phyloP scores from a whole-genome alignment of 2,888 invertebrate genomes.

The Tachina fera region DNA sequence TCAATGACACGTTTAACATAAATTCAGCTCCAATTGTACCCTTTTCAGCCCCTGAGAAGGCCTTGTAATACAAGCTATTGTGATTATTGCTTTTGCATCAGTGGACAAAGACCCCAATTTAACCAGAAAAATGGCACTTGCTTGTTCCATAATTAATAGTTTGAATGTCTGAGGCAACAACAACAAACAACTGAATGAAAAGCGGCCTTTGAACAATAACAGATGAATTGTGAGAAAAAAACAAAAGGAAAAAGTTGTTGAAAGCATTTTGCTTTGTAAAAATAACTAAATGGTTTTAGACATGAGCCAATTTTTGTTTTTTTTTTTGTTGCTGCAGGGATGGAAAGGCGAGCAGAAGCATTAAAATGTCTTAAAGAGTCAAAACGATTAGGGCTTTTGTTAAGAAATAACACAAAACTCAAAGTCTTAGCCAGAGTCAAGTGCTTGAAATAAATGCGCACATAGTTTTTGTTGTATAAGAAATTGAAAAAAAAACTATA shows the following conservation, averaged over 20 bases:
- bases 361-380: conserved; percentile 21
- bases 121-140: conserved; percentile 55
- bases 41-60: too few relatives aligned
- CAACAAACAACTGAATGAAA: conserved; percentile 3
- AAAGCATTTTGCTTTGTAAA: conserved; percentile 42
- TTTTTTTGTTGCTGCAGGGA: background rate
- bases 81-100: conserved; percentile 65
- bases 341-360: conserved; percentile 15
- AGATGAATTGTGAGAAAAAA: conserved; percentile 1
- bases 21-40: background rate
- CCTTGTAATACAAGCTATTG: conserved; percentile 39
- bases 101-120: conserved; percentile 52
- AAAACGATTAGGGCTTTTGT: conserved; percentile 27
- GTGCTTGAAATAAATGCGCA: background rate
- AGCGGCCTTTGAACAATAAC: conserved; percentile 14
- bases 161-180: conserved; percentile 13
- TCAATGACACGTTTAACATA: conserved; percentile 54
- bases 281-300: conserved; percentile 55
- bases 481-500: background rate
- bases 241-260: conserved; percentile 52
- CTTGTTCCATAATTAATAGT: conserved; percentile 2
- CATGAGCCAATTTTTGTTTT: conserved; percentile 43
- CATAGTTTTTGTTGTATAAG: background rate
- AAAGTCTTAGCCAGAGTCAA: background rate
- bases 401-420: background rate